Evolutionary conservation across 2,113 vertebrate genomes (phyloP).

Genomic region (Pteropus alecto): DNA sequence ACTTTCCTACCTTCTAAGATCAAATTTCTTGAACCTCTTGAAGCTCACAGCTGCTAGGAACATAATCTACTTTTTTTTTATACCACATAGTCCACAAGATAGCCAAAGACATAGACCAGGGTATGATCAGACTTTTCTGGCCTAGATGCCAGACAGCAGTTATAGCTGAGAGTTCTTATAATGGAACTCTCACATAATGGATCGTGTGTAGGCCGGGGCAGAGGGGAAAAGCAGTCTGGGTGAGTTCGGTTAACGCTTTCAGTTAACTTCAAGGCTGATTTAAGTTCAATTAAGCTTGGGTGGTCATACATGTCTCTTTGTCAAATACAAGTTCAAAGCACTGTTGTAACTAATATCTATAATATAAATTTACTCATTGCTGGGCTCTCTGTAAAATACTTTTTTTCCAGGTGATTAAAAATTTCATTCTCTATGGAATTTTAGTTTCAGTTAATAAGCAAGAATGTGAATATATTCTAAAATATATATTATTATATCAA

Average conservation of each 20-base stretch:
- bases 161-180: not conserved
- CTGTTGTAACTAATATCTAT: not conserved
- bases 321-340: not conserved
- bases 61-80: not conserved
- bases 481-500: not conserved
- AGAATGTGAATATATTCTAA: not conserved
- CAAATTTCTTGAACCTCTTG: not conserved
- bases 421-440: not conserved
- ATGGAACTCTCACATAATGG: no score
- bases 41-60: not conserved
- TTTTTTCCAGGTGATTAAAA: not conserved
- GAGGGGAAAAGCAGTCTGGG: not conserved
- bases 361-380: not conserved
- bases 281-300: not conserved
- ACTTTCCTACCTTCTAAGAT: not conserved
- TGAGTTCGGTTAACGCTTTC: not conserved
- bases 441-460: slow-evolving; percentile 9
- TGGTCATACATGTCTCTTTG: not conserved
- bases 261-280: not conserved
- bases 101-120: not conserved
- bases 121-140: not conserved
- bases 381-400: not conserved
- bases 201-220: not conserved
- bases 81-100: not conserved
- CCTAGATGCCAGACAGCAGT: not conserved